These are phyloP conservation scores for Bimastos eiseni DNA, from an alignment of 2,888 invertebrate genomes.

Conservation along the genomic window DNA sequence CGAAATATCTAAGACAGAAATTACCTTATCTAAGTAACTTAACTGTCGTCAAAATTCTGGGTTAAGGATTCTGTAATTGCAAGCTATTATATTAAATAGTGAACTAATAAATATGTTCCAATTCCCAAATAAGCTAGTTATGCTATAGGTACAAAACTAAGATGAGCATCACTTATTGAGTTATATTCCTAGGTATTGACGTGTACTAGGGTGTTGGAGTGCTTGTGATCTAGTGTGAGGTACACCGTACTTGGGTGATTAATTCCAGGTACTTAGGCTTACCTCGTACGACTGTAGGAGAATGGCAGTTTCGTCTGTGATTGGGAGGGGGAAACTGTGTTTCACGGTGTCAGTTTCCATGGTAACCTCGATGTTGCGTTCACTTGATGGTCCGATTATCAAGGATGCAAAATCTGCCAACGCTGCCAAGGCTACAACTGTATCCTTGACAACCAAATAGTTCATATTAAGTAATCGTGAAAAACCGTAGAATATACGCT, in stretches of 20 bases:
- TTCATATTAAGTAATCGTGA: neutral
- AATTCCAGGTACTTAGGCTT: neutral
- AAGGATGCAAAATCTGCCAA: neutral
- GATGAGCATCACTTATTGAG: neutral
- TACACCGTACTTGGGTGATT: too few relatives aligned
- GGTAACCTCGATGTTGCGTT: neutral
- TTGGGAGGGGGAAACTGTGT: neutral
- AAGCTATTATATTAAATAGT: neutral
- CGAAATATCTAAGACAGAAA: neutral
- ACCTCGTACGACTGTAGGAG: slow-evolving; percentile 6
- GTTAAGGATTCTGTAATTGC: neutral
- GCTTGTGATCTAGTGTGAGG: too few relatives aligned
- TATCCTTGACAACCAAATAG: neutral
- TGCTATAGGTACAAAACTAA: neutral
- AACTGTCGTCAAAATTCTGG: neutral
- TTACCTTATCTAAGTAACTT: neutral
- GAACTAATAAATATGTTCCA: neutral
- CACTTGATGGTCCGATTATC: neutral
- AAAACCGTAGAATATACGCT: too few relatives aligned
- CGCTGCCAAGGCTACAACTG: neutral
- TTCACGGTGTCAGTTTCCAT: neutral
- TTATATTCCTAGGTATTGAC: neutral
- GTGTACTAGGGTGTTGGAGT: too few relatives aligned
- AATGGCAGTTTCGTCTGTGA: neutral
- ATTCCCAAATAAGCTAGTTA: neutral